Evolutionary conservation across 2,888 invertebrate species (phyloP), one percentile per base, ranked within the genome.

Genomic region (Cepaea hortensis): DNA sequence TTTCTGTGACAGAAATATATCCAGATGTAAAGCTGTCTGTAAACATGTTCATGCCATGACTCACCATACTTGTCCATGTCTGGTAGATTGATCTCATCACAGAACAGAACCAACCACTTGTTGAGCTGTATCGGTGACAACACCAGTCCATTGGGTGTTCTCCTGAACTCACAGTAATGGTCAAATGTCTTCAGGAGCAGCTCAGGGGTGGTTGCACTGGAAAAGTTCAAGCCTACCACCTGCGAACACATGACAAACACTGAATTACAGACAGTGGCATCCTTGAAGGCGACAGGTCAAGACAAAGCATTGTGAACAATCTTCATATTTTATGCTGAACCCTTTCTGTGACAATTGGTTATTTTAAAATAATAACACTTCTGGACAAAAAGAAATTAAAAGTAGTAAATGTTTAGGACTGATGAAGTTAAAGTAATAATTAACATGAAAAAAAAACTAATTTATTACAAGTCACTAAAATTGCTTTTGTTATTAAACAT

Each of bases 31-130:
- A 55, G 11, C 1, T 55, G 55, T 55, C 55, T 55, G 6, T 55
- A 11, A 55, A 11, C 55, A 55, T 6, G 55, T 0, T 35, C 35
- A 35, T 20, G 13, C 1, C 35, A 35, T 20, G 13, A 86, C 91
- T 97, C 97, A 91, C 98, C 99, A 94, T 99, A 99, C 93, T 97
- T 97, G 94, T 99, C 99, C 97, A 98, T 98, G 93, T 99, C 98
- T 0, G 99, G 99, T 94, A 99, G 96, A 95, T 99, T 99, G 94
- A 99, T 99, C 96, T 99, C 99, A 95, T 99, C 99, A 95, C 99
- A 99, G 96, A 99, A 99, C 76, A 99, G 95, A 3, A 99, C 98
- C 87, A 99, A 95, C 99, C 99, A 99, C 95, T 98, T 99, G 88
- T 98, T 98, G 90, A 99, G 95, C 96, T 97, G 95, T 80, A 98